Evolutionary conservation across 2,113 vertebrate species (phyloP), one percentile per base, ranked within the genome.

Genomic region (Nicator chloris): DNA sequence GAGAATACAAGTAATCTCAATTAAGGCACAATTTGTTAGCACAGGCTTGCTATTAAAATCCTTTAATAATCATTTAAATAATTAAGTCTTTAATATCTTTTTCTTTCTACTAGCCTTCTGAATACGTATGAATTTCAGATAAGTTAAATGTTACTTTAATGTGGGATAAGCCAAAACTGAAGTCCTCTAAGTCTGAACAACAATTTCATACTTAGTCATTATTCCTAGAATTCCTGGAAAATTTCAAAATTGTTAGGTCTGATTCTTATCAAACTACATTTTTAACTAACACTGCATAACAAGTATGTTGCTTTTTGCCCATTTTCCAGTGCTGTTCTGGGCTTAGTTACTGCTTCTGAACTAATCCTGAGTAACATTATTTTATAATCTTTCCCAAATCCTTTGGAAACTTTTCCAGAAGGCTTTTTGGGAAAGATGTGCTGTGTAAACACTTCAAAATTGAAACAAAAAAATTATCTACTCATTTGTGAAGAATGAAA

Each of bases 361-460:
- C 44, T 95, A 96, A 95, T 87, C 60, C 90, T 63, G 87, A 73
- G 59, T 83, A 93, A 88, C 75, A 65, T 81, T 90, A 73, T 93
- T 73, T 78, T 90, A 59, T 86, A 77, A 92, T 94, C 75, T 90
- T 83, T 66, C 76, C 56, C 59, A 94, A 96, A 88, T 83, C 79
- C 40, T 90, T 76, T 66, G 49, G 82, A 83, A 95, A 73, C 76
- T 83, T 59, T 88, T 95, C 64, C 51, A 86, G 50, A 83, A 90
- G 68, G 15, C 44, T 81, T 91, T 89, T 96, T 92, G 71, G 71
- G 92, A 95, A 94, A 93, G 13, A 37, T 88, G 51, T 71, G 39
- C 79, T 83, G 10, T 50, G 49, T 93, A 90, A 91, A 94, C 26
- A 56, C 88, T 97, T 90, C 65, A 88, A 66, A 93, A 90, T 26